Conservation (phyloP, 2,113 vertebrate genomes). For the Nerophis ophidion region DNA sequence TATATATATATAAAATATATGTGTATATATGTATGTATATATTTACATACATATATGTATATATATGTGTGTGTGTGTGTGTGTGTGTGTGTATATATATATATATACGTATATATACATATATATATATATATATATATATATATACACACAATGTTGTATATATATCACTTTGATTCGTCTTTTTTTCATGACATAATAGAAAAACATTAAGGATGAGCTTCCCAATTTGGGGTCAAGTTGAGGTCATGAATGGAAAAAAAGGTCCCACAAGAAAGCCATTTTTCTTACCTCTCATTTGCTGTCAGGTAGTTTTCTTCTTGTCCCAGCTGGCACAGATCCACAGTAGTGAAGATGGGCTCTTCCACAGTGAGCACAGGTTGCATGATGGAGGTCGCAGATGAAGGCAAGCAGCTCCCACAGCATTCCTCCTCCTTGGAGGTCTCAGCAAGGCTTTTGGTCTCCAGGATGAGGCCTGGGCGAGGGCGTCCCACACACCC, state of each 20-base stretch:
- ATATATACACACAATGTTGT: too few species aligned
- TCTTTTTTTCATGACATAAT: background rate
- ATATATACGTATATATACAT: background rate
- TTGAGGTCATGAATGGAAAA: background rate
- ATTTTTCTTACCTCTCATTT: constrained; percentile 57
- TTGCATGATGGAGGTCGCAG: constrained; percentile 25
- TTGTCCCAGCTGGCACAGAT: constrained; percentile 50
- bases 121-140: background rate
- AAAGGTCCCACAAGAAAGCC: background rate
- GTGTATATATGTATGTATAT: too few species aligned
- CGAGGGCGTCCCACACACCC: constrained; percentile 8
- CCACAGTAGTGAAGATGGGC: constrained; percentile 42
- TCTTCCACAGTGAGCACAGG: constrained; percentile 36
- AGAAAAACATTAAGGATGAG: background rate
- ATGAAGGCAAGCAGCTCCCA: constrained; percentile 43
- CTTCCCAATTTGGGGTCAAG: background rate
- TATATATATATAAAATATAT: too few species aligned
- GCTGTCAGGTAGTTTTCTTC: constrained; percentile 44
- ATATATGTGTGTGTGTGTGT: too few species aligned
- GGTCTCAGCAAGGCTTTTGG: constrained; percentile 50
- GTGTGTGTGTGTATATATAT: too few species aligned
- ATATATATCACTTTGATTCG: background rate
- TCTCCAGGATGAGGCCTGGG: constrained; percentile 62
- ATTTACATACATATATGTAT: too few species aligned
- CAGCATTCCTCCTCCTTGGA: constrained; percentile 59